A percentile compares a stretch with the other conserved stretches of the same genome.
Conservation (phyloP, 2,888 invertebrate genomes). For the Gryllus longicercus region DNA sequence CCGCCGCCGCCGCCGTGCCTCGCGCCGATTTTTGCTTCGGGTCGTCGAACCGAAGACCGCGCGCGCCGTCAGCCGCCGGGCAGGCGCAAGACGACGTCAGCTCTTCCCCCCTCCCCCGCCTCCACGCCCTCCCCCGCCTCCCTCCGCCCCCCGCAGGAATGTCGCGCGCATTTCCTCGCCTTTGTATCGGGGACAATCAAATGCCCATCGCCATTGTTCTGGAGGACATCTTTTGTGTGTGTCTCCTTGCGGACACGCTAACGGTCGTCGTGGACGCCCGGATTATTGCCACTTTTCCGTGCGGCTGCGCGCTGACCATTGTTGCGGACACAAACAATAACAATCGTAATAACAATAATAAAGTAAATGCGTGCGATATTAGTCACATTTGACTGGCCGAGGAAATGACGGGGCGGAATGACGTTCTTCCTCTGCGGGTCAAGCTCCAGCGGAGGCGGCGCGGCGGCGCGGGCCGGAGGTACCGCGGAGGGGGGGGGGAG, state of each 20-base stretch:
- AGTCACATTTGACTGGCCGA: constrained; percentile 17
- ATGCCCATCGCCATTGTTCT: neutral
- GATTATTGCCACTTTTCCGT: constrained; percentile 9
- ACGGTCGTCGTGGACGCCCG: neutral
- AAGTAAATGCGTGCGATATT: neutral
- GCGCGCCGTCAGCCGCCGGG: no score
- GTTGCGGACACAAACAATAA: constrained; percentile 17
- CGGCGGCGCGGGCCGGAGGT: neutral
- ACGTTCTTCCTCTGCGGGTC: neutral
- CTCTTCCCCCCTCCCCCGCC: no score
- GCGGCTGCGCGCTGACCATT: constrained; percentile 6
- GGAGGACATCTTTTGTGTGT: neutral
- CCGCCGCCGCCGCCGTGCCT: no score
- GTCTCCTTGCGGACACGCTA: neutral
- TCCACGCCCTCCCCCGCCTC: no score
- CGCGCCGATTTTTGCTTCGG: no score
- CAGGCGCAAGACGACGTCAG: no score
- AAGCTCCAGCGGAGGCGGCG: neutral
- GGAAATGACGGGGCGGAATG: constrained; percentile 8
- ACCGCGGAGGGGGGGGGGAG: neutral
- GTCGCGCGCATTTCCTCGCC: no score
- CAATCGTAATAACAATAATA: neutral
- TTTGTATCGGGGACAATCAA: no score
- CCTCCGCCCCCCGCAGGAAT: no score
- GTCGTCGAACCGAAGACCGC: no score